Base-by-base conservation (phyloP, 2,888 invertebrate species). In the Bombyx huttoni region DNA sequence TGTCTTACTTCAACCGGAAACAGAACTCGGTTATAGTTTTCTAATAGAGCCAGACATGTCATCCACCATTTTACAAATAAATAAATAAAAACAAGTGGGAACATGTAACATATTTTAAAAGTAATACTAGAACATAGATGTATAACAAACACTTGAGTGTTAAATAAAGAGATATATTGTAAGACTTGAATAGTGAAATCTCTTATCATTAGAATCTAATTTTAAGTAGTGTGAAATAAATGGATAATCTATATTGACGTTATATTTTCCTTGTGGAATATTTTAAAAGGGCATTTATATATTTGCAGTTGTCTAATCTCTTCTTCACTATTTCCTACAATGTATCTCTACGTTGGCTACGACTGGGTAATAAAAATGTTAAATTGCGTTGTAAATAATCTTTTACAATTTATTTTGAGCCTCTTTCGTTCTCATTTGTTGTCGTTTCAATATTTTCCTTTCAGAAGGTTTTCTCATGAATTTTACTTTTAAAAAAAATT, bases 81-180 rank as follows among this genome's bases (percentile, higher is more conserved):
- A 64, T 73, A 64, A 75, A 87, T n/a, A n/a, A 77, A 78, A 90
- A 89, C 81, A 89, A 88, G 73, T 82, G 89, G 89, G 89, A 89
- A 75, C 89, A 89, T 88, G 81, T 87, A 86, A 89, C 88, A 88
- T 89, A 89, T 89, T 84, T 82, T 81, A 82, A 83, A 73, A 70
- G 85, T 84, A 50, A 87, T 78, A 71, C 83, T 88, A 88, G 84
- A 68, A 77, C 78, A 81, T 89, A 88, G 86, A 78, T 78, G 68
- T 80, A 80, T 78, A 62, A 62, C 74, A 75, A 76, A 73, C 71
- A 73, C 68, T 56, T 65, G 66, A 68, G 75, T 78, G 76, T 78
- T 70, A 67, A 62, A 71, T 68, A 68, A 65, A 79, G 75, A 82
- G 78, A 81, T 82, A 81, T 82, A 81, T 81, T 81, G 78, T 81